A percentile compares a stretch with the other conserved stretches of the same genome.
Evolutionary conservation across 1,140 invertebrate genomes (phyloP).

Genomic region (Caenorhabditis briggsae): DNA sequence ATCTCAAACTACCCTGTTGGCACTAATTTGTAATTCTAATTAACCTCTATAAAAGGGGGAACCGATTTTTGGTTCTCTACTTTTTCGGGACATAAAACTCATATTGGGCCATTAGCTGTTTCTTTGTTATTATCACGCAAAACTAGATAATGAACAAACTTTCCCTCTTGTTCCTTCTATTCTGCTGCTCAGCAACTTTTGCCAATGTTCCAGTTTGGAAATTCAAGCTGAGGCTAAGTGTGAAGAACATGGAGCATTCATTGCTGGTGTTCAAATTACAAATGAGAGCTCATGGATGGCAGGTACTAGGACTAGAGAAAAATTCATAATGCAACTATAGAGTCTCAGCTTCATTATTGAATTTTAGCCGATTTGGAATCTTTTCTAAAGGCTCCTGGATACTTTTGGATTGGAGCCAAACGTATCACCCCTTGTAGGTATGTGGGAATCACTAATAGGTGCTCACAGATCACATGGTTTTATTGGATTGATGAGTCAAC

Average conservation of each 20-base stretch:
- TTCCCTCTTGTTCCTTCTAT: too few relatives aligned
- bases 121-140: too few relatives aligned
- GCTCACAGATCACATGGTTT: not conserved
- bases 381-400: not conserved
- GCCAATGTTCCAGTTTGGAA: not conserved
- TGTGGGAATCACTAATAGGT: not conserved
- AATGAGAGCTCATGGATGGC: not conserved
- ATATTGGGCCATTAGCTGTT: too few relatives aligned
- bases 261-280: not conserved
- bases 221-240: not conserved
- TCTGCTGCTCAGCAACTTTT: too few relatives aligned
- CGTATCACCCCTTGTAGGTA: not conserved
- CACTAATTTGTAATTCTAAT: too few relatives aligned
- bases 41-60: too few relatives aligned
- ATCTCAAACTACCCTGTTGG: too few relatives aligned
- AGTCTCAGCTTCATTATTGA: too few relatives aligned
- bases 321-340: not conserved
- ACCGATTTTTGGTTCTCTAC: too few relatives aligned
- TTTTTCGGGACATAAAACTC: too few relatives aligned
- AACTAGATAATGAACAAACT: too few relatives aligned
- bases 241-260: not conserved
- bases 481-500: not conserved
- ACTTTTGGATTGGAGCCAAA: not conserved
- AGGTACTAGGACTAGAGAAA: not conserved
- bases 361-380: not conserved